Conservation (phyloP, 1,140 invertebrate genomes). For the Acyrthosiphon pisum region DNA sequence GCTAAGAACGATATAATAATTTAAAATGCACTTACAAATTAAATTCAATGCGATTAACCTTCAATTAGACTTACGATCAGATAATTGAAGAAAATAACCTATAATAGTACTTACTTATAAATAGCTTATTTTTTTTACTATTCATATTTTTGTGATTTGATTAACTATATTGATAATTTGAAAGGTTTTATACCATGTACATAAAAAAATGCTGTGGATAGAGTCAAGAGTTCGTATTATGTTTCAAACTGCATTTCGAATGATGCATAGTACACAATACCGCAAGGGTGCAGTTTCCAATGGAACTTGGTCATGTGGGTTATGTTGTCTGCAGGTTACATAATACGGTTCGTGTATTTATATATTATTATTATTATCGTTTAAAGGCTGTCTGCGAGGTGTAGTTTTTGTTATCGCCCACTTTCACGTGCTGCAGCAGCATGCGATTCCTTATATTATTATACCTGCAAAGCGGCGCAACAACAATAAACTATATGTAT, state of each 20-base stretch:
- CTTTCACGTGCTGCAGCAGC: slow-evolving; percentile 30
- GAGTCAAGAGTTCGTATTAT: not conserved
- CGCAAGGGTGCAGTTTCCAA: not conserved
- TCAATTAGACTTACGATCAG: not conserved
- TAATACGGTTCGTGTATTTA: not conserved
- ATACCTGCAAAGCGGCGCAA: not conserved
- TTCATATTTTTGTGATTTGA: not conserved
- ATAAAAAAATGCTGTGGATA: not conserved
- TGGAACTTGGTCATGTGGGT: slow-evolving; percentile 30
- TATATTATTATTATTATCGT: not conserved
- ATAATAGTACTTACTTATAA: not conserved
- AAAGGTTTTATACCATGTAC: not conserved
- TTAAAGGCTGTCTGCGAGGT: not conserved
- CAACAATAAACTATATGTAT: slow-evolving; percentile 26
- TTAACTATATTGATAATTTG: not conserved
- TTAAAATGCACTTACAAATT: not conserved
- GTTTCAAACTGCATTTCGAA: not conserved
- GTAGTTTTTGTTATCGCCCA: slow-evolving; percentile 46
- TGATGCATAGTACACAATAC: not conserved
- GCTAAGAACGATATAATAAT: not conserved
- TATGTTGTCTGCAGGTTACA: slow-evolving; percentile 29
- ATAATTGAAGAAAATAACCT: not conserved
- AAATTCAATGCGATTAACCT: not conserved
- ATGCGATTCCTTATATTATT: slow-evolving; percentile 8
- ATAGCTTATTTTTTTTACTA: not conserved